Evolutionary conservation across 2,113 vertebrate species (phyloP), one percentile per base, ranked within the genome.

Genomic region (Delphinapterus leucas): DNA sequence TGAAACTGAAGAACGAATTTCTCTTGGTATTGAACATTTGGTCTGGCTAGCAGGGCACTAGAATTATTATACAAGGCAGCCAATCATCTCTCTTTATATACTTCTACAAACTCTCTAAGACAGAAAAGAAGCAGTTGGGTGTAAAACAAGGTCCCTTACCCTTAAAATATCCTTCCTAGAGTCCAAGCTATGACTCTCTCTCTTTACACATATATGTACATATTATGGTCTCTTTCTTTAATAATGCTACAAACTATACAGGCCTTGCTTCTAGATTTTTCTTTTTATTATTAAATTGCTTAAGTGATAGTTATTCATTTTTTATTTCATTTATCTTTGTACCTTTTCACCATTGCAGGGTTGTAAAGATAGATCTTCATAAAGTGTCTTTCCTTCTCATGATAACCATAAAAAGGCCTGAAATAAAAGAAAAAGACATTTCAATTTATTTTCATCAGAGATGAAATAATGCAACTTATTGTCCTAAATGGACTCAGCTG

Each of bases 291-390:
- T 33, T 96, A 95, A 90, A 93, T 89, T 93, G 70, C 9, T 76
- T 93, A 94, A 85, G 55, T 74, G 65, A 94, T 25, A 95, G 36
- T 68, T 81, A 86, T 38, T 93, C 11, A 91, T 28, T 77, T 90
- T 88, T 96, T 83, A 0, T 85, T 95, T 95, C 55, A 81, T n/a
- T 96, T 68, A 96, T 33, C 95, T 96, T 44, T 98, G 98, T 98
- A 99, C 99, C 99, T 99, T 99, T 99, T 99, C 85, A 99, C 99
- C 99, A 99, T 99, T 98, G 99, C 99, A 98, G 99, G 99, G 98
- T 99, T 99, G 98, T 99, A 99, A 98, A 99, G 99, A 98, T 99
- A 99, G 97, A 99, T 99, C 99, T 99, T 99, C 99, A 99, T 99
- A 89, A 99, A 99, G 90, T 99, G 99, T 98, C 99, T 99, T 98